These are phyloP conservation scores for Okamejei kenojei DNA, from an alignment of 2,797 vertebrate species.

Conservation along the genomic window DNA sequence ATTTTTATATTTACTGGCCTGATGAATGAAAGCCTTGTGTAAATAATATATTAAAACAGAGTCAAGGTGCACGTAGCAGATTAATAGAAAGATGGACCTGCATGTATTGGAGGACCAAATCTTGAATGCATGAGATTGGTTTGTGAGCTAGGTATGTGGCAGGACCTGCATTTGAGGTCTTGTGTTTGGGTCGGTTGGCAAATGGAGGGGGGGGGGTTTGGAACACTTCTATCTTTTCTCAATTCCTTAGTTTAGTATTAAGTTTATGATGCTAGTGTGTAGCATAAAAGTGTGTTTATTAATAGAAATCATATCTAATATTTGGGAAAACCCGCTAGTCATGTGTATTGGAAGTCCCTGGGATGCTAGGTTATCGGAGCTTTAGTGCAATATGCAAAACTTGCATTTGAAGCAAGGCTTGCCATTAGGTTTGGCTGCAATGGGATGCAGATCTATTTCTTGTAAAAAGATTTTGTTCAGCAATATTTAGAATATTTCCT, in stretches of 20 bases:
- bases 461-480: neutral
- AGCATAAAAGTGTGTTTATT: no score
- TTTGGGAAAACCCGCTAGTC: no score
- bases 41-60: neutral
- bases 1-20: neutral
- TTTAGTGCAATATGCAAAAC: neutral
- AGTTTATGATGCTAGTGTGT: no score
- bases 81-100: neutral
- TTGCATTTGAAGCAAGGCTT: neutral
- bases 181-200: no score
- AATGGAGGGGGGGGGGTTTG: no score
- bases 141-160: no score
- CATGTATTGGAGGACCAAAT: neutral
- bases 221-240: no score
- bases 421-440: neutral
- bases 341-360: no score
- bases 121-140: neutral
- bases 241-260: no score
- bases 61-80: neutral
- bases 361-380: no score
- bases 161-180: no score
- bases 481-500: neutral
- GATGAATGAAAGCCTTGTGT: neutral
- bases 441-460: neutral
- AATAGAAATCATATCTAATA: no score